These are phyloP conservation scores for Bradypus variegatus DNA, from an alignment of 2,797 vertebrate genomes.

Conservation along the genomic window DNA sequence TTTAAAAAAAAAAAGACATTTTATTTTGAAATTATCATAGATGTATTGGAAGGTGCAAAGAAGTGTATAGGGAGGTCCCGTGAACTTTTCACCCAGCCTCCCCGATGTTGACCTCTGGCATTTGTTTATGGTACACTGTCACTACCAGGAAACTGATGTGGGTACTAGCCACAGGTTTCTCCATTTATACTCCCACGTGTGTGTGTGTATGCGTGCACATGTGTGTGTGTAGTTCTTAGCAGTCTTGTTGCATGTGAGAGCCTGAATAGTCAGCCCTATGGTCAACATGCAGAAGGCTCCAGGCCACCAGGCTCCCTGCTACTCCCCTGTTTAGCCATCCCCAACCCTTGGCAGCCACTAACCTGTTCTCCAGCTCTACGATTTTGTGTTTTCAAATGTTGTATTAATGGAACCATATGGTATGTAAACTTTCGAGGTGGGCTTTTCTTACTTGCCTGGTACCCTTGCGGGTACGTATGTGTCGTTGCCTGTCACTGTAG, in stretches of 20 bases:
- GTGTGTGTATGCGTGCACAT: no score
- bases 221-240: not conserved
- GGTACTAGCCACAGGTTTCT: not conserved
- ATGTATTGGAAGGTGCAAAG: not conserved
- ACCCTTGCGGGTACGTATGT: not conserved
- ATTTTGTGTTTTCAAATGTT: not conserved
- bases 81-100: accelerated
- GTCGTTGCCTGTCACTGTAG: not conserved
- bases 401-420: no score
- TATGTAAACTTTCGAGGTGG: not conserved
- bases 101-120: accelerated
- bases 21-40: not conserved
- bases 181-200: not conserved
- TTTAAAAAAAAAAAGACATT: not conserved
- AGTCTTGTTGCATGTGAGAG: no score
- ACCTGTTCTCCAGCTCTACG: not conserved
- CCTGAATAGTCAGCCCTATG: not conserved
- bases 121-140: not conserved
- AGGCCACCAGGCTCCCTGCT: no score
- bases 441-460: not conserved
- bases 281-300: not conserved
- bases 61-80: not conserved
- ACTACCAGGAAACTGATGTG: not conserved
- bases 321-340: not conserved
- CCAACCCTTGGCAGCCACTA: not conserved